These are phyloP conservation scores for Euthynnus affinis DNA, from an alignment of 2,797 vertebrate genomes.

Conservation along the genomic window DNA sequence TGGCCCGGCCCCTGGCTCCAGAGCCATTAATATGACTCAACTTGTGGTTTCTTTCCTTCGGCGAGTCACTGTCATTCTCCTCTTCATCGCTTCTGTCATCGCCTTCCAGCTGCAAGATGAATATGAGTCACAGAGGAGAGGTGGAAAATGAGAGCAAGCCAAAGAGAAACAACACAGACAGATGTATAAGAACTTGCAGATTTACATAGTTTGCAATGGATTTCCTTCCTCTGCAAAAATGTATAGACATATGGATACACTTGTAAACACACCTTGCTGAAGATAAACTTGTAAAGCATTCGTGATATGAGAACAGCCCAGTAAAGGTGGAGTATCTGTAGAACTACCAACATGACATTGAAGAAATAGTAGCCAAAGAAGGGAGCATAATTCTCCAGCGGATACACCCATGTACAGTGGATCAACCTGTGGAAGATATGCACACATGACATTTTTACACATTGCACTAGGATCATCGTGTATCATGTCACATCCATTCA, in stretches of 20 bases:
- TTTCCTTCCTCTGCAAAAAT: not conserved
- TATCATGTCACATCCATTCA: not conserved
- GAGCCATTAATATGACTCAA: slow-evolving; percentile 65
- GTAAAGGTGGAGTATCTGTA: slow-evolving; percentile 91
- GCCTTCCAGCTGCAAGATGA: slow-evolving; percentile 76
- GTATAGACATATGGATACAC: slow-evolving; percentile 34
- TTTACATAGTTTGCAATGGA: not conserved
- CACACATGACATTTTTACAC: not conserved
- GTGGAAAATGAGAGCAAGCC: not conserved
- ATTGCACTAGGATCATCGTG: not conserved
- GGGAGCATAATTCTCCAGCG: slow-evolving; percentile 82
- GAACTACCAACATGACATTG: slow-evolving; percentile 87
- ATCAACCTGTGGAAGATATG: slow-evolving; percentile 86
- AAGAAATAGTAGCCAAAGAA: slow-evolving; percentile 93
- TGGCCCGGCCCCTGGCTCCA: slow-evolving; percentile 68
- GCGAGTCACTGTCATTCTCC: slow-evolving; percentile 76
- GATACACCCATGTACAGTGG: slow-evolving; percentile 89
- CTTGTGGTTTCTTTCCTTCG: slow-evolving; percentile 68
- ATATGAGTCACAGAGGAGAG: slow-evolving; percentile 24
- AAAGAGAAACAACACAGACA: not conserved
- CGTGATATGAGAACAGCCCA: slow-evolving; percentile 90
- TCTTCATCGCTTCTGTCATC: slow-evolving; percentile 85
- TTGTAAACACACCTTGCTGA: slow-evolving; percentile 81
- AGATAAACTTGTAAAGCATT: slow-evolving; percentile 90
- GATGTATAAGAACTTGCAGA: not conserved